Evolutionary conservation across 92 coral and sea anemone genomes (phyloP).

Genomic region (Epizoanthus illoricatus): DNA sequence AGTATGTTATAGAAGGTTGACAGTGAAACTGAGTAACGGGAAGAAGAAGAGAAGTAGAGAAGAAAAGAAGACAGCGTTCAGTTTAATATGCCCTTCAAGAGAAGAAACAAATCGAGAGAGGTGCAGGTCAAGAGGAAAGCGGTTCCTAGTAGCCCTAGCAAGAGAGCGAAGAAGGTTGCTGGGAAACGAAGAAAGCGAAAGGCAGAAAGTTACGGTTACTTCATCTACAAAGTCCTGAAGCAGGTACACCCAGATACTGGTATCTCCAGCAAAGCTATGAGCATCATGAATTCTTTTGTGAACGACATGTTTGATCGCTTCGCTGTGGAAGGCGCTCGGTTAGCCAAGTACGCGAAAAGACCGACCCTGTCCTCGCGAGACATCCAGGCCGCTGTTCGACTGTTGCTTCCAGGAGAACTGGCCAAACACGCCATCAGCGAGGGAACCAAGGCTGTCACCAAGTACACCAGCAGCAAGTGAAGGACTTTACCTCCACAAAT

Average conservation of each 20-base stretch:
- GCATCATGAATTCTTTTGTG: constrained; percentile 31
- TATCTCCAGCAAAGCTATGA: constrained; percentile 31
- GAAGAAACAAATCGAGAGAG: background rate
- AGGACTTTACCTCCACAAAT: background rate
- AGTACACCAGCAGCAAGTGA: constrained; percentile 15
- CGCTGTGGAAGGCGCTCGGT: constrained; percentile 10
- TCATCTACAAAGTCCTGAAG: constrained; percentile 14
- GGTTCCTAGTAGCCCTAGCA: background rate
- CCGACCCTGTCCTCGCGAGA: constrained; percentile 15
- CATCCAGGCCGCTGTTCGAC: constrained; percentile 16
- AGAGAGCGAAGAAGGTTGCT: background rate
- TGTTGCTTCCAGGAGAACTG: constrained; percentile 11
- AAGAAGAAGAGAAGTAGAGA: background rate
- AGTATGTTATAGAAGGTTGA: background rate
- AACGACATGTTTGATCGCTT: constrained; percentile 26
- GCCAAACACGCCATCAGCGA: constrained; percentile 27
- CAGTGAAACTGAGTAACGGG: background rate
- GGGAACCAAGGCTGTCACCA: constrained; percentile 34
- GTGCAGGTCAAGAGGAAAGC: background rate
- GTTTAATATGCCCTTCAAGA: constrained; percentile 4
- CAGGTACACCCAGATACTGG: constrained; percentile 16
- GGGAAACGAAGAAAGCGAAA: background rate
- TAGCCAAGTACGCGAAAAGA: constrained; percentile 20
- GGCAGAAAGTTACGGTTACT: background rate
- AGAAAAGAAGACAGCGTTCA: background rate